phyloP scores from a whole-genome alignment of 1,140 invertebrate genomes.

The Drosophila mojavensis region DNA sequence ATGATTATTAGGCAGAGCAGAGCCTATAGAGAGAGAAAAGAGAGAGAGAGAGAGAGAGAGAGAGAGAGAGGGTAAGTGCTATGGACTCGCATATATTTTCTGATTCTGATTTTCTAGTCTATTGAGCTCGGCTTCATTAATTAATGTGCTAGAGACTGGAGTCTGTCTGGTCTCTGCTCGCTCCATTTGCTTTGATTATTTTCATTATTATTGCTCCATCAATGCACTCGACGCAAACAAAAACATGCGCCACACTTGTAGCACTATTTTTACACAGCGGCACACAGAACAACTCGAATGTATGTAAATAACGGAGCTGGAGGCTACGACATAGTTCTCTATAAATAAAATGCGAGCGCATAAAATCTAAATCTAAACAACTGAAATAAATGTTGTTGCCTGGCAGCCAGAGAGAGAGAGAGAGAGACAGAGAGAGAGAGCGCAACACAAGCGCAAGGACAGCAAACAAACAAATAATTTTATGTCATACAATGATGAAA shows the following conservation, averaged over 20 bases:
- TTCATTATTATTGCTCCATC: slow-evolving; percentile 56
- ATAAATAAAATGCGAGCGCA: slow-evolving; percentile 72
- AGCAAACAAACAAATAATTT: slow-evolving; percentile 69
- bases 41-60: no score
- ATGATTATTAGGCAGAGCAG: slow-evolving; percentile 28
- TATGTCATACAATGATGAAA: slow-evolving; percentile 81
- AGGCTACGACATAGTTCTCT: slow-evolving; percentile 36
- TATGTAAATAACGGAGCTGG: slow-evolving; percentile 31
- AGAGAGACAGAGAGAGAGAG: no score
- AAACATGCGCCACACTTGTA: slow-evolving; percentile 1
- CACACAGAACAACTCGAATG: neutral
- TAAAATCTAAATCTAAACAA: slow-evolving; percentile 81
- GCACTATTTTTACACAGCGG: slow-evolving; percentile 7
- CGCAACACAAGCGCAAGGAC: slow-evolving; percentile 13
- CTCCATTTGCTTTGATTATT: slow-evolving; percentile 68
- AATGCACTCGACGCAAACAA: slow-evolving; percentile 30
- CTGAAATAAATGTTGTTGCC: slow-evolving; percentile 78
- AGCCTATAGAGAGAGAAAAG: no score
- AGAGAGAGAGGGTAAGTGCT: no score
- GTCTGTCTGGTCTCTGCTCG: neutral
- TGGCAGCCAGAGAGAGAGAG: slow-evolving; percentile 36
- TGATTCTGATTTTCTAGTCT: no score
- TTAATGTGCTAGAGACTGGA: neutral
- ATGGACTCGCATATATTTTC: no score
- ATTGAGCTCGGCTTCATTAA: neutral